phyloP scores from a whole-genome alignment of 2,888 invertebrate genomes.

The Girardia tigrina region DNA sequence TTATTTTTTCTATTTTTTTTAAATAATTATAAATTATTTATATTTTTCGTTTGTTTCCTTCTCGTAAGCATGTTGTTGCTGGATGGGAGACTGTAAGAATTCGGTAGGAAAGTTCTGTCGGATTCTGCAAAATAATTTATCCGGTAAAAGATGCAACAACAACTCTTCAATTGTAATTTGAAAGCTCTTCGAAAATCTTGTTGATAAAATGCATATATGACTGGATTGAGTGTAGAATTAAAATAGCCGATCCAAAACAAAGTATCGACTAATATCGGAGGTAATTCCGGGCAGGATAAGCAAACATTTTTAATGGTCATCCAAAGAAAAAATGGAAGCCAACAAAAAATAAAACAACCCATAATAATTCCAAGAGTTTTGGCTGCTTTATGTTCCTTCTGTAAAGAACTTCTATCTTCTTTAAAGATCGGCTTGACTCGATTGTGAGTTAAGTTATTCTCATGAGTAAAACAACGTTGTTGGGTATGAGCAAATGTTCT shows the following conservation, averaged over 20 bases:
- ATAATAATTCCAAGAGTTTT: constrained; percentile 88
- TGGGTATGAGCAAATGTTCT: constrained; percentile 24
- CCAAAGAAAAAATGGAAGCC: constrained; percentile 84
- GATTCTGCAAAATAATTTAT: background rate
- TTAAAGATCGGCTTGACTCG: background rate
- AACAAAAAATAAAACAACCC: constrained; percentile 90
- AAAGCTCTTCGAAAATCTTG: constrained; percentile 93
- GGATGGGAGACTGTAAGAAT: background rate
- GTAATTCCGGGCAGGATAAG: constrained; percentile 61
- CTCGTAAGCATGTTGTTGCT: background rate
- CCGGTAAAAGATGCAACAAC: constrained; percentile 15
- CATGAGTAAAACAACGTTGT: background rate
- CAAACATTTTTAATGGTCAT: constrained; percentile 76
- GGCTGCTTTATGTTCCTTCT: constrained; percentile 59
- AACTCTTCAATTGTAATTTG: constrained; percentile 53
- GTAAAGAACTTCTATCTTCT: constrained; percentile 39
- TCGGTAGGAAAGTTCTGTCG: background rate
- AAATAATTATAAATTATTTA: background rate
- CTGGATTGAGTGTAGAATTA: constrained; percentile 87
- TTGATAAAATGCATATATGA: constrained; percentile 88
- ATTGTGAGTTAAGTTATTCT: background rate
- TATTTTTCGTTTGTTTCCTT: background rate
- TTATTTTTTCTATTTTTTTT: too few relatives aligned
- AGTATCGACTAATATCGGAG: constrained; percentile 71
- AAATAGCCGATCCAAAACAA: constrained; percentile 98